phyloP scores from a whole-genome alignment of 2,113 vertebrate species.

The Oenanthe oenanthe region DNA sequence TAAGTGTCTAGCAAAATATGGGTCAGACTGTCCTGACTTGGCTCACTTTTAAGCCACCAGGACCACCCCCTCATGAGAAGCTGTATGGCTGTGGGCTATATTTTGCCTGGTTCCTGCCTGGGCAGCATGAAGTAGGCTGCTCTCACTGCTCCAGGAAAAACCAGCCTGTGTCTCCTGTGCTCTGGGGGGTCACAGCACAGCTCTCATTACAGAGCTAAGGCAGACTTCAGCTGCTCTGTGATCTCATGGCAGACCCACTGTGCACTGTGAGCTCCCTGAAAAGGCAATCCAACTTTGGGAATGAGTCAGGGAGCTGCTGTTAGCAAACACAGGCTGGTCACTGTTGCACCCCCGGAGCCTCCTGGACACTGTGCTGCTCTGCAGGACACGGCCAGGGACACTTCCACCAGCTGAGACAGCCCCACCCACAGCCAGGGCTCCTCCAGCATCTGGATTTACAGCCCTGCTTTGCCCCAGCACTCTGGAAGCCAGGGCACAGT shows the following conservation, averaged over 20 bases:
- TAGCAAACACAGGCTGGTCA: neutral
- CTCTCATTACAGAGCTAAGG: neutral
- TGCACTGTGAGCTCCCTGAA: neutral
- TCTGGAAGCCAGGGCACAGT: neutral
- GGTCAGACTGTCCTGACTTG: slow-evolving; percentile 48
- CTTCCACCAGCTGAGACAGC: neutral
- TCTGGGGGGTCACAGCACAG: neutral
- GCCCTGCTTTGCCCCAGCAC: neutral
- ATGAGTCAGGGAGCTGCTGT: neutral
- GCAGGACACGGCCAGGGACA: neutral
- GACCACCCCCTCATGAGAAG: slow-evolving; percentile 52
- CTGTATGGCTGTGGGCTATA: neutral
- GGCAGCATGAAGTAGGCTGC: slow-evolving; percentile 20
- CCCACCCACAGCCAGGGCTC: neutral
- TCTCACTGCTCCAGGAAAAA: slow-evolving; percentile 14
- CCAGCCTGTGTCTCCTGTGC: neutral
- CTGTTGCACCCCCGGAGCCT: accelerated
- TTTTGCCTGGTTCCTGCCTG: neutral
- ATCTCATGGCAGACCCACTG: neutral
- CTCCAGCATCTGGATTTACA: neutral
- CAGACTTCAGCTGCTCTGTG: neutral
- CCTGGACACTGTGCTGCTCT: neutral
- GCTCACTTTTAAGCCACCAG: slow-evolving; percentile 12
- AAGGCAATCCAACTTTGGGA: neutral
- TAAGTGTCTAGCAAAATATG: slow-evolving; percentile 29